Evolutionary conservation across 2,797 vertebrate species (phyloP), one percentile per base, ranked within the genome.

Genomic region (Chiloscyllium punctatum): DNA sequence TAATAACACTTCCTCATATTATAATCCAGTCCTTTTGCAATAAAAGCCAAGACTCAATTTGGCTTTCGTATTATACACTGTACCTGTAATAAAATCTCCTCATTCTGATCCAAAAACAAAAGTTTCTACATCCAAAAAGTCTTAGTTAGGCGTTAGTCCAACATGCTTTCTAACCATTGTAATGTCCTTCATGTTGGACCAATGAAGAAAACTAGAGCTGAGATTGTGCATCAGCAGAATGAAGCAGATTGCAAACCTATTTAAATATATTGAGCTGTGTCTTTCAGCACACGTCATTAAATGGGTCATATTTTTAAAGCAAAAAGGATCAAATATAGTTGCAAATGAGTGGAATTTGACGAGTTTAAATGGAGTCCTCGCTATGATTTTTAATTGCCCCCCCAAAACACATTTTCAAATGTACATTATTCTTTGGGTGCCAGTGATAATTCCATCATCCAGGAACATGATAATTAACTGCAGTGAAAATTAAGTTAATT

Each of bases 401-500:
- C 66, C n/a, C 57, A 68, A 68, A 68, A 92, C 90, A 92, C 66
- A 92, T 92, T 68, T 92, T 69, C 2, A 8, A 92, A 69, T 25
- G 90, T 92, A 68, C n/a, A 68, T 92, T 92, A 92, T 92, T 69
- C n/a, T 69, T n/a, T 42, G 21, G 90, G 90, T 69, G 66, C 25
- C 69, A 62, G 62, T 42, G 62, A n/a, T 92, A 69, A 92, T 69
- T 92, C n/a, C 90, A 25, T n/a, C 69, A 62, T n/a, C 90, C 71
- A 95, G 71, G 94, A 77, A 72, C 94, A 95, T 95, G 94, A 95
- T 95, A 95, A 95, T 95, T 95, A 95, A 77, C 71, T 74, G 71
- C 71, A 74, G 71, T 33, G 94, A 95, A 95, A 51, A 95, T 72
- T 72, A 95, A 53, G 11, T 95, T 95, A 95, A 77, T 95, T 77